Evolutionary conservation across 2,888 invertebrate species (phyloP).

Genomic region (Loripinus fragilis): DNA sequence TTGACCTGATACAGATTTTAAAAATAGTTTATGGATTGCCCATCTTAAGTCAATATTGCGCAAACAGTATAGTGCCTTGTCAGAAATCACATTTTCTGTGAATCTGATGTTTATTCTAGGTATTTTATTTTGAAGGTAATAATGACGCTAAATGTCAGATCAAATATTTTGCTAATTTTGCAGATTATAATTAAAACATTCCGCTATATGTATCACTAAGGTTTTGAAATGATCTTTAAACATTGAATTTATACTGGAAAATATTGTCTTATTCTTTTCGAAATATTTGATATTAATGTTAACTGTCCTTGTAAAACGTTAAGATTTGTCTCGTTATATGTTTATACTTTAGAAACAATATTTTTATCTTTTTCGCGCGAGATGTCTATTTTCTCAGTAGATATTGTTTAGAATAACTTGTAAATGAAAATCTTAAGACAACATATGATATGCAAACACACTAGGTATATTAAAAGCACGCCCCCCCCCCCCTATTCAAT

Average conservation of each 20-base stretch:
- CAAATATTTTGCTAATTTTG: constrained; percentile 56
- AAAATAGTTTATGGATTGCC: no score
- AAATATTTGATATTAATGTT: background rate
- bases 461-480: no score
- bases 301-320: background rate
- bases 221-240: background rate
- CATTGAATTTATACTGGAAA: background rate
- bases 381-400: background rate
- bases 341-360: background rate
- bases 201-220: constrained; percentile 12
- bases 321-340: constrained; percentile 11
- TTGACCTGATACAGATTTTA: no score
- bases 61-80: no score
- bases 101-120: no score
- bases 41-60: no score
- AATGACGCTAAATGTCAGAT: constrained; percentile 24
- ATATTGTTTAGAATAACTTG: background rate
- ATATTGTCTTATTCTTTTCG: background rate
- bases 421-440: no score
- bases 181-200: constrained; percentile 53
- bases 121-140: background rate
- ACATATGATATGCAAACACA: no score
- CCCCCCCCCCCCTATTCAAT: no score
- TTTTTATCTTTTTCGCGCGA: background rate
- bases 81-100: no score